Base-by-base conservation (phyloP, 2,888 invertebrate genomes). In the Tillus elongatus region DNA sequence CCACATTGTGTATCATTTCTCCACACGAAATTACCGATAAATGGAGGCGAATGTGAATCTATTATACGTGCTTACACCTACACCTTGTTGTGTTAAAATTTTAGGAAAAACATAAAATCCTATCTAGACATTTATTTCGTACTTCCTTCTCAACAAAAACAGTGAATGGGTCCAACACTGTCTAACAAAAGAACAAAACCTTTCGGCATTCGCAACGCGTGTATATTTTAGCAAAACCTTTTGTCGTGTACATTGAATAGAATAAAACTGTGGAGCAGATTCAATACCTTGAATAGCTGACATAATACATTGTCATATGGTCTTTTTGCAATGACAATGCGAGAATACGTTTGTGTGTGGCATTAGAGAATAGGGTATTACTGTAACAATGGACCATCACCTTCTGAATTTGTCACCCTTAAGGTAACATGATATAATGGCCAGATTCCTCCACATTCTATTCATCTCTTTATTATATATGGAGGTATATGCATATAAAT, bases 241-340 rank as follows among this genome's bases (percentile, higher is more conserved):
- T 60, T 58, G 58, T 49, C 50, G 51, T 50, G 51, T 51, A 51
- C 46, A 45, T 46, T 58, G 54, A 60, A 60, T 60, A 58, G 63
- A 60, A 62, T 63, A 61, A 64, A 63, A 63, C 61, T 62, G 59
- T 63, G 58, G 58, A 58, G 57, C 50, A 55, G 58, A 61, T 62
- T 63, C 60, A 61, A 60, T 61, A 54, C 58, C 45, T 43, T 60
- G 56, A 62, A 60, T 61, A 54, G 58, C 58, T 56, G 61, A 64
- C 63, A 64, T 63, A 64, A 64, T 63, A 63, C 61, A 65, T 64
- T 65, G 65, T 65, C 63, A 64, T 59, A 63, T 61, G 63, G 62
- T 63, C 60, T 64, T 63, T 64, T 63, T 55, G 55, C 50, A 52
- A 54, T 56, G 59, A 64, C 63, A 64, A 65, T 63, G 52, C 58